These are phyloP conservation scores for Clarias fuscus DNA, from an alignment of 2,797 vertebrate genomes.

Conservation along the genomic window DNA sequence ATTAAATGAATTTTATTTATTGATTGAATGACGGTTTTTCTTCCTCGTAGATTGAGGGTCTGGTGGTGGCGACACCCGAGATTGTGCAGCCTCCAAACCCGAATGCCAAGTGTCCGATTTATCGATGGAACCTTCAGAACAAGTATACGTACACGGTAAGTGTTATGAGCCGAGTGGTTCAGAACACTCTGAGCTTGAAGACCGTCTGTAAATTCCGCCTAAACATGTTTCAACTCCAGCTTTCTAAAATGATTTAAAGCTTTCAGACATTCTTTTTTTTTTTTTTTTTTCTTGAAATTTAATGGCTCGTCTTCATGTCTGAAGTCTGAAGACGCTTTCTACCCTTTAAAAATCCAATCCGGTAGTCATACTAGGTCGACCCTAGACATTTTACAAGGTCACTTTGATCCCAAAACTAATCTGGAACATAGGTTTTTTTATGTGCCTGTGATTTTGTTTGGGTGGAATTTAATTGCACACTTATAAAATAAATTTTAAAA, in stretches of 20 bases:
- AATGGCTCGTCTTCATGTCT: too few species aligned
- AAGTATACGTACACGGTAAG: slow-evolving; percentile 91
- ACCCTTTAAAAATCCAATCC: too few species aligned
- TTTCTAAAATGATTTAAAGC: background rate
- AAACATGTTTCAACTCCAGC: background rate
- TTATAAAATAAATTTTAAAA: too few species aligned
- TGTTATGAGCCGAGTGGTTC: slow-evolving; percentile 20
- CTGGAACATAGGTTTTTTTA: too few species aligned
- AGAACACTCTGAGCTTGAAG: background rate
- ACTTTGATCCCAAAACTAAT: too few species aligned
- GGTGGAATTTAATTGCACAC: too few species aligned
- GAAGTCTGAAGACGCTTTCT: too few species aligned
- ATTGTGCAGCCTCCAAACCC: slow-evolving; percentile 85
- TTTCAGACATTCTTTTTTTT: too few species aligned
- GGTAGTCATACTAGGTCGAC: too few species aligned
- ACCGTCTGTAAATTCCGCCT: background rate
- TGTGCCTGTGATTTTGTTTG: too few species aligned
- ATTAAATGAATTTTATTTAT: background rate
- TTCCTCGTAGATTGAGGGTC: slow-evolving; percentile 82
- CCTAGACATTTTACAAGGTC: too few species aligned
- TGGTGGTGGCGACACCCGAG: slow-evolving; percentile 63
- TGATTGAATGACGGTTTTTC: background rate
- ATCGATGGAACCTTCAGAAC: slow-evolving; percentile 94
- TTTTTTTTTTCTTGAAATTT: too few species aligned
- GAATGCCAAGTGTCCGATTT: slow-evolving; percentile 90